A percentile compares a stretch with the other conserved stretches of the same genome.
phyloP scores from a whole-genome alignment of 2,797 vertebrate species.

The Numenius phaeopus region DNA sequence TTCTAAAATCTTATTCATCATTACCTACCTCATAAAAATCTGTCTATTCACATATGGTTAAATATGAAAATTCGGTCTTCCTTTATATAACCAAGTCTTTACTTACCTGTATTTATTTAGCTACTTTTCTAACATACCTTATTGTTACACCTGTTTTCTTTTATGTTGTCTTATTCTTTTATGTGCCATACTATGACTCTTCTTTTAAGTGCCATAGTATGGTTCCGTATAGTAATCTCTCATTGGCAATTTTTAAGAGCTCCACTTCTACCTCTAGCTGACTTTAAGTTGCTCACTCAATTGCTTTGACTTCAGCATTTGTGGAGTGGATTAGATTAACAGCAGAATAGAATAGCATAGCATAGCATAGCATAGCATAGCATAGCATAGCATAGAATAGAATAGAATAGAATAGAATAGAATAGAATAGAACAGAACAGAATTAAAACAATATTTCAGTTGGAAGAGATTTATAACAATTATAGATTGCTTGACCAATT shows the following conservation, averaged over 20 bases:
- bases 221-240: background rate
- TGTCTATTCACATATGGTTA: background rate
- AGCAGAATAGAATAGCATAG: background rate
- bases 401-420: background rate
- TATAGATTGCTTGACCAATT: background rate
- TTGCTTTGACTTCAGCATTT: background rate
- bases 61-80: background rate
- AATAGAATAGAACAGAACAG: background rate
- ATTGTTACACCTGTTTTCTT: background rate
- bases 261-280: background rate
- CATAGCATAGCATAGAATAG: background rate
- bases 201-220: background rate
- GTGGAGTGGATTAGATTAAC: background rate
- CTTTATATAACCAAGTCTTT: background rate
- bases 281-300: background rate
- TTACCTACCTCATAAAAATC: background rate
- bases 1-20: background rate
- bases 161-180: background rate
- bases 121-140: background rate
- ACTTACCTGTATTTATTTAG: background rate
- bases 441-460: background rate
- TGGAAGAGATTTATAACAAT: background rate
- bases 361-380: background rate
- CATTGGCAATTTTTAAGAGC: background rate
- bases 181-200: too few relatives aligned